Evolutionary conservation across 2,888 invertebrate genomes (phyloP).

Genomic region (Branchinecta sandiegonensis): DNA sequence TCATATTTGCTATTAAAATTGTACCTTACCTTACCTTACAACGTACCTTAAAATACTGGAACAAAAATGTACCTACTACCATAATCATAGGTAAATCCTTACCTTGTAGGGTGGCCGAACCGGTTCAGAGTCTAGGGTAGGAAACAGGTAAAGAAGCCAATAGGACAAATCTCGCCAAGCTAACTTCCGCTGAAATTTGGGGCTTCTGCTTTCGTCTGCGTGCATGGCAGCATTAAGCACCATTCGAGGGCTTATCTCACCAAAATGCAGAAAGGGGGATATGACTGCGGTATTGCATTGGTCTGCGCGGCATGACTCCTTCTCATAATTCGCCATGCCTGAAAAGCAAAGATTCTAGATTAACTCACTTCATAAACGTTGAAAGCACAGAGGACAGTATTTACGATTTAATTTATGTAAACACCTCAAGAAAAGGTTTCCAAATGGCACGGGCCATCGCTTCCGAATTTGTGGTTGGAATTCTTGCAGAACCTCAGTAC

Average conservation of each 20-base stretch:
- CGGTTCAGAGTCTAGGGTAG: not conserved
- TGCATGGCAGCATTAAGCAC: not conserved
- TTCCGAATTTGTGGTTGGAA: too few species aligned
- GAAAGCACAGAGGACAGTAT: too few species aligned
- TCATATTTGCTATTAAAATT: too few species aligned
- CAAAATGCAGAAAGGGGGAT: conserved; percentile 6
- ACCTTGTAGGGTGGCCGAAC: not conserved
- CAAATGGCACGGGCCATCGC: too few species aligned
- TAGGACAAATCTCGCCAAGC: not conserved
- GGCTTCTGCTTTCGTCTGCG: not conserved
- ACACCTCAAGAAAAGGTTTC: too few species aligned
- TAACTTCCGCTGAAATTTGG: not conserved
- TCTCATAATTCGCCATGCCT: not conserved
- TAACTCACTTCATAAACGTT: too few species aligned
- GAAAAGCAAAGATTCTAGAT: too few species aligned
- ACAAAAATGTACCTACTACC: too few species aligned
- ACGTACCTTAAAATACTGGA: too few species aligned
- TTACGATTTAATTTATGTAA: too few species aligned
- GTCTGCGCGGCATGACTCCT: not conserved
- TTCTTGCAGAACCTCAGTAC: too few species aligned
- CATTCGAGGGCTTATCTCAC: not conserved
- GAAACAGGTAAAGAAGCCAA: not conserved
- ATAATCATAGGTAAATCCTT: not conserved
- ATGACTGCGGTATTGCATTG: not conserved
- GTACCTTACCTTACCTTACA: too few species aligned